Evolutionary conservation across 2,113 vertebrate genomes (phyloP).

Genomic region (Calyptomena viridis): DNA sequence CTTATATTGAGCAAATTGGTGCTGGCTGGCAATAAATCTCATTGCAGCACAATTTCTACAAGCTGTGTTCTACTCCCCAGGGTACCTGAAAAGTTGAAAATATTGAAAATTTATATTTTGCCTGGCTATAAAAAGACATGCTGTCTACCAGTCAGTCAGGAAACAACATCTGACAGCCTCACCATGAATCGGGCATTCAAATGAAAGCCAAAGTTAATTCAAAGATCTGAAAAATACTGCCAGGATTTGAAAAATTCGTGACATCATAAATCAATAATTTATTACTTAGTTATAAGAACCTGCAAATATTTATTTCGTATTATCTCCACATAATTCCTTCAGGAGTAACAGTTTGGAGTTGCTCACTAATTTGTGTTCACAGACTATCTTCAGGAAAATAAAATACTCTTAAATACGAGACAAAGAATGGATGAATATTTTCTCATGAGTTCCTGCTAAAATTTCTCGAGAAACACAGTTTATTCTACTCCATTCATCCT

Average conservation of each 20-base stretch:
- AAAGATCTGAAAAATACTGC: not conserved
- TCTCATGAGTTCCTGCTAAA: not conserved
- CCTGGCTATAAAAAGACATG: not conserved
- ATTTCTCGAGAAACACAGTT: not conserved
- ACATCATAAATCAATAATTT: not conserved
- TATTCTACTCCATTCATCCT: not conserved
- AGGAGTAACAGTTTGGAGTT: not conserved
- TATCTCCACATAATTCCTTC: not conserved
- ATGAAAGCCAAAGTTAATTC: not conserved
- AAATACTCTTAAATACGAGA: not conserved
- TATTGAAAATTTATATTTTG: not conserved
- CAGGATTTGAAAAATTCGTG: not conserved
- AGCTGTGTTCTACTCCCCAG: not conserved
- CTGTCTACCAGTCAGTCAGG: not conserved
- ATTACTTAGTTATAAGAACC: conserved; percentile 1
- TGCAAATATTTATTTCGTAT: not conserved
- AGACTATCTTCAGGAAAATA: not conserved
- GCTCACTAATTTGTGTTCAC: not conserved
- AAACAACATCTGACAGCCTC: not conserved
- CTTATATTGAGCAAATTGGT: not conserved
- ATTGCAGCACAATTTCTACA: not conserved
- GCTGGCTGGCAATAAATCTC: not conserved
- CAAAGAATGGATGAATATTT: not conserved
- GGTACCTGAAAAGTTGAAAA: not conserved
- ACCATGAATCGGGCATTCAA: not conserved